These are phyloP conservation scores for Mycetomoellerius zeteki DNA, from an alignment of 1,140 invertebrate genomes.

Conservation along the genomic window DNA sequence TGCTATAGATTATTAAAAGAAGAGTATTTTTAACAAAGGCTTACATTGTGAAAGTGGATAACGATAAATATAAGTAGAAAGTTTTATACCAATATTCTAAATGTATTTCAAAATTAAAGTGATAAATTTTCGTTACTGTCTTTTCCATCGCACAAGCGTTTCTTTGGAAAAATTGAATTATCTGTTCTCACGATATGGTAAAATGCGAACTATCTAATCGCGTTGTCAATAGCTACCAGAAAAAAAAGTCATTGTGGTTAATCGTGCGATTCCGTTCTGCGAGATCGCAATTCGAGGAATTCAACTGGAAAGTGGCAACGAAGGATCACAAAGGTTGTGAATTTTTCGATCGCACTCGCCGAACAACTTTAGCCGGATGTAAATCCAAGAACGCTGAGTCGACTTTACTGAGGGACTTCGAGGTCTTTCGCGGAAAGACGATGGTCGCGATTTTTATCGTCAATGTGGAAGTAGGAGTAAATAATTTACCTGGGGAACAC, in stretches of 20 bases:
- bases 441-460: slow-evolving; percentile 54
- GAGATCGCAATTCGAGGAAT: neutral
- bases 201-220: neutral
- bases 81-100: neutral
- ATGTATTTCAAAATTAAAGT: neutral
- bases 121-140: neutral
- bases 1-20: neutral
- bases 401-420: slow-evolving; percentile 17
- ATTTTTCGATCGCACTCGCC: neutral
- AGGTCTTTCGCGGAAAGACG: neutral
- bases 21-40: neutral
- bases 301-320: slow-evolving; percentile 8
- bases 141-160: neutral
- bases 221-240: neutral
- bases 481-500: slow-evolving; percentile 64
- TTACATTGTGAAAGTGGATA: neutral
- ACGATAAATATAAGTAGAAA: neutral
- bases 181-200: neutral
- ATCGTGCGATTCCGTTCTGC: neutral
- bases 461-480: slow-evolving; percentile 44
- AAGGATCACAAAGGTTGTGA: slow-evolving; percentile 9
- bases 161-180: neutral
- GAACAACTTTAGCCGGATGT: slow-evolving; percentile 42
- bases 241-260: neutral
- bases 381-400: slow-evolving; percentile 53